Percentiles rank a stretch among this genome's conserved stretches.
These are phyloP conservation scores for Hippocampus comes DNA, from an alignment of 2,113 vertebrate species.

Conservation along the genomic window DNA sequence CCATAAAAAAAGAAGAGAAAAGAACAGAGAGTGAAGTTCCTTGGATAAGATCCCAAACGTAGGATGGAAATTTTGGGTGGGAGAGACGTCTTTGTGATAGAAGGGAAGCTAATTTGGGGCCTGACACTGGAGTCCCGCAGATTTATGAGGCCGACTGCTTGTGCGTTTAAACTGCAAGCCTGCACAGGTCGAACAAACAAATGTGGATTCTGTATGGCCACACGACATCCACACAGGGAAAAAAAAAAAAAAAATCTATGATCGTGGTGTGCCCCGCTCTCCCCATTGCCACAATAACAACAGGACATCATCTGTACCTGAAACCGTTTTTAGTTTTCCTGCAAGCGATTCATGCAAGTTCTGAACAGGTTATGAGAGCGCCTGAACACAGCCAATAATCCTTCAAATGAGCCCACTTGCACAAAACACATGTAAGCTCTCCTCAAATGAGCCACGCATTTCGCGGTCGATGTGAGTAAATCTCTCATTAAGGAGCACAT, in stretches of 20 bases:
- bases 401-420: slow-evolving; percentile 41
- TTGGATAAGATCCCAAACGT: slow-evolving; percentile 28
- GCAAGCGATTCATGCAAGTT: background rate
- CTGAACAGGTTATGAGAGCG: slow-evolving; percentile 39
- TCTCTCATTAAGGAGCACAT: slow-evolving; percentile 74
- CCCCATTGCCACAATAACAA: background rate
- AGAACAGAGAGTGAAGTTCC: slow-evolving; percentile 24
- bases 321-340: background rate
- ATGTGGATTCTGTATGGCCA: slow-evolving; percentile 66
- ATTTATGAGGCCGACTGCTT: slow-evolving; percentile 71
- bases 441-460: slow-evolving; percentile 70
- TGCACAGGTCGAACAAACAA: slow-evolving; percentile 68
- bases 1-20: slow-evolving; percentile 7
- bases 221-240: slow-evolving; percentile 54
- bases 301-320: background rate
- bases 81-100: slow-evolving; percentile 62
- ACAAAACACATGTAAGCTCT: slow-evolving; percentile 55
- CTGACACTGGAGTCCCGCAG: slow-evolving; percentile 61
- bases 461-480: slow-evolving; percentile 73
- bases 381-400: slow-evolving; percentile 2
- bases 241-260: slow-evolving; percentile 18
- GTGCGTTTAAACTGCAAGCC: slow-evolving; percentile 67
- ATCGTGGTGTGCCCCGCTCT: slow-evolving; percentile 21
- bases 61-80: slow-evolving; percentile 30
- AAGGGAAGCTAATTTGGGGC: slow-evolving; percentile 58